phyloP scores from a whole-genome alignment of 2,888 invertebrate genomes.

The Cerastoderma edule region DNA sequence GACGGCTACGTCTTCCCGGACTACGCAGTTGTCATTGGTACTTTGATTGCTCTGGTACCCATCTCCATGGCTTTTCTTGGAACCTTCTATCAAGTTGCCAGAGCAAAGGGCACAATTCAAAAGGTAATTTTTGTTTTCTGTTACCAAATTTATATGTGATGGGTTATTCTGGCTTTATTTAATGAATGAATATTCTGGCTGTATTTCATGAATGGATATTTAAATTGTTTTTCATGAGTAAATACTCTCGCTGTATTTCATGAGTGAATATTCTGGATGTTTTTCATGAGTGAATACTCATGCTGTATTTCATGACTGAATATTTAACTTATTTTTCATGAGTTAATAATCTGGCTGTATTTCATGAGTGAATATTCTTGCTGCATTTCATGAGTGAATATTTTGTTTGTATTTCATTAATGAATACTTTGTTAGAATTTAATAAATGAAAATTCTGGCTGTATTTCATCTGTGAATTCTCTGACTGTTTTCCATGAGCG shows the following conservation, averaged over 20 bases:
- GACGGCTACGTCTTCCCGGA: slow-evolving; percentile 10
- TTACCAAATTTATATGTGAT: background rate
- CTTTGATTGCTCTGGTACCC: slow-evolving; percentile 19
- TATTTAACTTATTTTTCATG: background rate
- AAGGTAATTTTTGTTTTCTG: background rate
- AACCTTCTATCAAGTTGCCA: slow-evolving; percentile 1
- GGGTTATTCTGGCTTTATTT: background rate
- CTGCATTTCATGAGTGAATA: background rate
- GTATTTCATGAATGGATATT: background rate
- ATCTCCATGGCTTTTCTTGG: slow-evolving; percentile 9
- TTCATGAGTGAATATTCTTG: background rate
- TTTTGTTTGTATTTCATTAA: background rate
- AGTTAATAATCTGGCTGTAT: background rate
- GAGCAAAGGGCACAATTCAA: slow-evolving; percentile 3
- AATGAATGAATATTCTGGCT: background rate
- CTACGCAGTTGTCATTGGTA: slow-evolving; percentile 20
- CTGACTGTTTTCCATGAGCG: background rate
- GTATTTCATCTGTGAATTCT: background rate
- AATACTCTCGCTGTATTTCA: background rate
- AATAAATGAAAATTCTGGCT: background rate
- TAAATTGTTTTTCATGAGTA: background rate
- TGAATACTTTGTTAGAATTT: background rate
- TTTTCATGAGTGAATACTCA: background rate
- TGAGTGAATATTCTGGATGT: background rate
- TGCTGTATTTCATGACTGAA: background rate